A percentile compares a stretch with the other conserved stretches of the same genome.
Evolutionary conservation across 2,888 invertebrate species (phyloP).

Genomic region (Tipula lateralis): DNA sequence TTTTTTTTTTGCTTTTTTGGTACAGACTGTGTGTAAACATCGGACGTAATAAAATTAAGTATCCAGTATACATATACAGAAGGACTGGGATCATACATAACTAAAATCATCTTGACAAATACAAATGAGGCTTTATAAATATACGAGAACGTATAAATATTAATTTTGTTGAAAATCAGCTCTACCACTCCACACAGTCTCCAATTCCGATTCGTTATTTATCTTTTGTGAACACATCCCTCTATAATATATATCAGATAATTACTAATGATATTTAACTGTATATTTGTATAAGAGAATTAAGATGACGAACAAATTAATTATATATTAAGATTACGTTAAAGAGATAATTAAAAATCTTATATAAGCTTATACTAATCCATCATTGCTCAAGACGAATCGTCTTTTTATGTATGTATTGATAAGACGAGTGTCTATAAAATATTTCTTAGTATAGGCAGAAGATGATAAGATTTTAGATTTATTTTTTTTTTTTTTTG

Average conservation of each 20-base stretch:
- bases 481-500: not conserved
- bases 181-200: not conserved
- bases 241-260: not conserved
- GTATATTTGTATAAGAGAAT: not conserved
- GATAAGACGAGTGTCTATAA: not conserved
- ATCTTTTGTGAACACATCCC: not conserved
- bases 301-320: conserved; percentile 19
- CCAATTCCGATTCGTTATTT: not conserved
- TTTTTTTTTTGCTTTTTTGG: not conserved
- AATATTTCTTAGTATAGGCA: not conserved
- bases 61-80: not conserved
- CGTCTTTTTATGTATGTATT: not conserved
- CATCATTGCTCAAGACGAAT: conserved; percentile 19
- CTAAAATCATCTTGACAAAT: not conserved
- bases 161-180: not conserved
- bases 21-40: not conserved
- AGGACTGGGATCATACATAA: too few species aligned
- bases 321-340: conserved; percentile 6
- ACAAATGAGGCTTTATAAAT: not conserved
- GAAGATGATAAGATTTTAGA: not conserved
- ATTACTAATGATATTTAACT: conserved; percentile 11
- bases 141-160: not conserved
- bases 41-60: not conserved
- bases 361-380: not conserved
- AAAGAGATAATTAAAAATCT: conserved; percentile 13